Conservation (phyloP, 2,888 invertebrate species). For the Xiphydria camelus region DNA sequence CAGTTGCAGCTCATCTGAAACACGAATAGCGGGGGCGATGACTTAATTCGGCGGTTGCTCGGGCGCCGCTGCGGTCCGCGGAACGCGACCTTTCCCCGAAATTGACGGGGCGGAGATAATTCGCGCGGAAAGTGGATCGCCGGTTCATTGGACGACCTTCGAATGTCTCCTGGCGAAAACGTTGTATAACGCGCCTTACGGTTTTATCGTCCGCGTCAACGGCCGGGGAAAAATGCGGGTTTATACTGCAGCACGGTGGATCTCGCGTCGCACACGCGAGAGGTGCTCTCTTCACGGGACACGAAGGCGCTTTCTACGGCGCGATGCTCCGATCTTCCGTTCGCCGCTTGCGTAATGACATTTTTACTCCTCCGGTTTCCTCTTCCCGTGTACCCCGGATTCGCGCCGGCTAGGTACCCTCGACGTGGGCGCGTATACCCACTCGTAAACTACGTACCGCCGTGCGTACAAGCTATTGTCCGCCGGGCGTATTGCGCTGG, state of each 20-base stretch:
- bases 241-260: too few relatives aligned
- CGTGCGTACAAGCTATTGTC: too few relatives aligned
- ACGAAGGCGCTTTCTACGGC: neutral
- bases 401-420: neutral
- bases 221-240: too few relatives aligned
- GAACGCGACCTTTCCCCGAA: too few relatives aligned
- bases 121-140: too few relatives aligned
- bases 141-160: too few relatives aligned
- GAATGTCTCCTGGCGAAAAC: too few relatives aligned
- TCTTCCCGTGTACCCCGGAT: slow-evolving; percentile 27
- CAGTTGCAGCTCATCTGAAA: slow-evolving; percentile 70
- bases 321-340: slow-evolving; percentile 5
- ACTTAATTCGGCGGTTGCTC: neutral
- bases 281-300: neutral
- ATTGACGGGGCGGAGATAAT: too few relatives aligned
- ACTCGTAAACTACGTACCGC: neutral
- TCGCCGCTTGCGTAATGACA: slow-evolving; percentile 19
- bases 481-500: slow-evolving; percentile 15
- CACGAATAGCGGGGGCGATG: slow-evolving; percentile 2
- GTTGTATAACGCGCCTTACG: too few relatives aligned
- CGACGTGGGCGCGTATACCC: slow-evolving; percentile 17
- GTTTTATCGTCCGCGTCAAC: too few relatives aligned
- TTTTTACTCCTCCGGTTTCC: slow-evolving; percentile 27
- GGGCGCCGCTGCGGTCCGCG: too few relatives aligned
- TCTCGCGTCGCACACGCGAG: neutral